A percentile compares a stretch with the other conserved stretches of the same genome.
These are phyloP conservation scores for Caenorhabditis sinica DNA, from an alignment of 2,888 invertebrate genomes.

Conservation along the genomic window DNA sequence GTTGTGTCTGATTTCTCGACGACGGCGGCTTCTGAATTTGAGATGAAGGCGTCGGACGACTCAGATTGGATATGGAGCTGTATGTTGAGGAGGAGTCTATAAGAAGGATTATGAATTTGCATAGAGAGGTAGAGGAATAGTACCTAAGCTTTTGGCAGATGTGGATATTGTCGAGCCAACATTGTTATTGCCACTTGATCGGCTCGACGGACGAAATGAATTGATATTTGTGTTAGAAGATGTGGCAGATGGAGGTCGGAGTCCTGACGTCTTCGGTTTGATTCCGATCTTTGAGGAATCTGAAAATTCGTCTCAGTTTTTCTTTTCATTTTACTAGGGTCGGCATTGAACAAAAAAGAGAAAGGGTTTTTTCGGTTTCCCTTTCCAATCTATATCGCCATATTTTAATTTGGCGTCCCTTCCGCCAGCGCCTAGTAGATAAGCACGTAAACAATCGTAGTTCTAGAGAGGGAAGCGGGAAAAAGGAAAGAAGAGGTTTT, in stretches of 20 bases:
- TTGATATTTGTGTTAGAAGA: slow-evolving; percentile 45
- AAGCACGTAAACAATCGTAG: slow-evolving; percentile 54
- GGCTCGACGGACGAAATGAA: slow-evolving; percentile 55
- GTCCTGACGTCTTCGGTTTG: slow-evolving; percentile 57
- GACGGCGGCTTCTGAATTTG: slow-evolving; percentile 55
- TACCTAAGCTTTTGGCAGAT: slow-evolving; percentile 63
- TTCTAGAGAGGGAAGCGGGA: neutral
- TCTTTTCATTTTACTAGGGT: neutral
- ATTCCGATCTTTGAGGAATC: slow-evolving; percentile 58
- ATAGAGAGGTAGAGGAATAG: neutral
- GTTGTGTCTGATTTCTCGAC: slow-evolving; percentile 28
- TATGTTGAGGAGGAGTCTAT: slow-evolving; percentile 58
- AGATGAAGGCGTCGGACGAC: slow-evolving; percentile 37
- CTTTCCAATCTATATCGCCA: slow-evolving; percentile 57
- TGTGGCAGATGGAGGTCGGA: slow-evolving; percentile 43
- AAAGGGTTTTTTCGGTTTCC: slow-evolving; percentile 21
- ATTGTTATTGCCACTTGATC: slow-evolving; percentile 65
- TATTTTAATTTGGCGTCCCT: slow-evolving; percentile 54
- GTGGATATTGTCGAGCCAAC: slow-evolving; percentile 51
- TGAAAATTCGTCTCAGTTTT: slow-evolving; percentile 13
- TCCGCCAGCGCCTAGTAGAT: slow-evolving; percentile 15
- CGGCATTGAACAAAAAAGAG: slow-evolving; percentile 3
- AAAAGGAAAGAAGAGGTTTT: slow-evolving; percentile 24
- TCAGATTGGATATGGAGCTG: slow-evolving; percentile 62
- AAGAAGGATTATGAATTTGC: slow-evolving; percentile 31